Conservation (phyloP, 2,797 vertebrate species). For the Sparidentex hasta region DNA sequence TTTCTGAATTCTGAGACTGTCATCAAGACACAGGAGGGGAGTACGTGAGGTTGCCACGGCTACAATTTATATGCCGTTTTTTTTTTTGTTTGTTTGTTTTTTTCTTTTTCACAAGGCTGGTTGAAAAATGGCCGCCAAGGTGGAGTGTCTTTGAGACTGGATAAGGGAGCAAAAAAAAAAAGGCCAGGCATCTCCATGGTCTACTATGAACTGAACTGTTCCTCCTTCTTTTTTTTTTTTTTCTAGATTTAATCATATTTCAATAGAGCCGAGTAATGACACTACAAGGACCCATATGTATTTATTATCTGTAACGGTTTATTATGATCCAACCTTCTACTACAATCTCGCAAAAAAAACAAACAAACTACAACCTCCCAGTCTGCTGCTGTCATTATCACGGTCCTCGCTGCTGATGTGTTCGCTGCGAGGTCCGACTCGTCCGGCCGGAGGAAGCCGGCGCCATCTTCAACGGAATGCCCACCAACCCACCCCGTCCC, state of each 20-base stretch:
- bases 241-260: conserved; percentile 75
- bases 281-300: conserved; percentile 91
- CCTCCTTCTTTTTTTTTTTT: conserved; percentile 48
- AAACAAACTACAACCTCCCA: conserved; percentile 64
- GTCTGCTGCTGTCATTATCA: conserved; percentile 89
- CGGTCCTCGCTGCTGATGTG: conserved; percentile 27
- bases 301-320: conserved; percentile 89
- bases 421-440: conserved; percentile 49
- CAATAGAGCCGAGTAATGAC: conserved; percentile 86
- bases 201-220: conserved; percentile 70
- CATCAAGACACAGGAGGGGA: conserved; percentile 80
- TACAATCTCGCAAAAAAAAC: conserved; percentile 65
- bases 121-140: conserved; percentile 79
- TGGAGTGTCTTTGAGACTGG: conserved; percentile 67
- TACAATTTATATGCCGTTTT: conserved; percentile 79
- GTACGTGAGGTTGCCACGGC: conserved; percentile 81
- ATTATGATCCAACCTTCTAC: conserved; percentile 75
- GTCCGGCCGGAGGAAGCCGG: conserved; percentile 50
- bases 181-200: conserved; percentile 74
- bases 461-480: conserved; percentile 33
- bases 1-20: conserved; percentile 83
- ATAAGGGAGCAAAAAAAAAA: conserved; percentile 76
- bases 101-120: conserved; percentile 61
- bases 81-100: conserved; percentile 43
- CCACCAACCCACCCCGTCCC: background rate